phyloP scores from a whole-genome alignment of 2,888 invertebrate genomes.

The Petrolisthes cinctipes region DNA sequence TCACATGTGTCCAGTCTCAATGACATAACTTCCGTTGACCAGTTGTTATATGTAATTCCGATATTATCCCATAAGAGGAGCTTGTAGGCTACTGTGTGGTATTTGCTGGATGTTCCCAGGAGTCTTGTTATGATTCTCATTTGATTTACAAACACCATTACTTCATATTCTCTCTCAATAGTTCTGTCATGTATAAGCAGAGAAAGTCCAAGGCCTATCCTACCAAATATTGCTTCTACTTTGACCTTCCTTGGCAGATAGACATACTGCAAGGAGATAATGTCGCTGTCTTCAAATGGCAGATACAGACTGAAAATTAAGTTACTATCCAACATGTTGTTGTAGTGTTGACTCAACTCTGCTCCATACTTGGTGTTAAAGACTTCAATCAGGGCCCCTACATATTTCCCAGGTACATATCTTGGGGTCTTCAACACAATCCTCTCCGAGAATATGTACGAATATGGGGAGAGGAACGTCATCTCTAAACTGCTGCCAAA shows the following conservation, averaged over 20 bases:
- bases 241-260: background rate
- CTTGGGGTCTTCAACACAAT: slow-evolving; percentile 12
- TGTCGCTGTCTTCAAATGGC: slow-evolving; percentile 38
- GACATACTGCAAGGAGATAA: slow-evolving; percentile 29
- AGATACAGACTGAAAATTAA: slow-evolving; percentile 17
- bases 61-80: too few species aligned
- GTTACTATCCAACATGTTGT: background rate
- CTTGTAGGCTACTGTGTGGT: too few species aligned
- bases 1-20: too few species aligned
- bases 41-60: too few species aligned
- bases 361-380: slow-evolving; percentile 34
- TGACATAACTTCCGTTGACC: too few species aligned
- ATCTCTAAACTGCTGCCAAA: slow-evolving; percentile 10
- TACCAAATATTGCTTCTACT: slow-evolving; percentile 41
- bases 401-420: background rate
- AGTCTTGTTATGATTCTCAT: background rate
- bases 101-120: background rate
- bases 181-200: background rate
- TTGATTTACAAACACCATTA: slow-evolving; percentile 23
- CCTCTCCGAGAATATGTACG: background rate
- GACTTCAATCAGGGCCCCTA: slow-evolving; percentile 28
- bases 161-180: background rate
- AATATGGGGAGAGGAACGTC: slow-evolving; percentile 10
- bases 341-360: background rate
- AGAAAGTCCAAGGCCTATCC: slow-evolving; percentile 33